Conservation (phyloP, 1,140 invertebrate genomes). For the Tetragnatha versicolor region DNA sequence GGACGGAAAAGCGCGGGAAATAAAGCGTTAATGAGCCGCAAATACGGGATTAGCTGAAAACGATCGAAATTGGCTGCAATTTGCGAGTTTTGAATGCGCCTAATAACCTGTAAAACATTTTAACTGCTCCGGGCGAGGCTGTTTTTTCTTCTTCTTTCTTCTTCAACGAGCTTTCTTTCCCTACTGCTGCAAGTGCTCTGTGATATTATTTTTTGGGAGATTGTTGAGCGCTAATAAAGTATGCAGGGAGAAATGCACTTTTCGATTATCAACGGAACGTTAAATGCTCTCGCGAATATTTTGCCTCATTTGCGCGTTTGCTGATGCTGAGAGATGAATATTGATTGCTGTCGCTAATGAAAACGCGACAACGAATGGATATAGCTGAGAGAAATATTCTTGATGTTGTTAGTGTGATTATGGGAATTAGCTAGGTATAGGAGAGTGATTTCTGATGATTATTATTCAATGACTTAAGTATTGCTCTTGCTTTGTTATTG, state of each 20-base stretch:
- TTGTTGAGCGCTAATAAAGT: background rate
- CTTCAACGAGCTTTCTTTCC: background rate
- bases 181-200: background rate
- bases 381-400: no score
- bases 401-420: no score
- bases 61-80: constrained; percentile 7
- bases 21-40: constrained; percentile 8
- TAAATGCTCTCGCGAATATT: background rate
- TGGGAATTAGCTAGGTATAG: no score
- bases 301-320: no score
- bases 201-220: background rate
- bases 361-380: no score
- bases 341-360: no score
- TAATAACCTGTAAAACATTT: background rate
- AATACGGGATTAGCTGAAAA: constrained; percentile 10
- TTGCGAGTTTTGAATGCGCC: constrained; percentile 1
- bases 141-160: background rate
- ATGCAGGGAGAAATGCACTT: background rate
- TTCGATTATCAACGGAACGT: background rate
- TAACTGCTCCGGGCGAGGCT: background rate
- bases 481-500: no score
- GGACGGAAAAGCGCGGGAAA: background rate
- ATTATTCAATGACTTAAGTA: no score
- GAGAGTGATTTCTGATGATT: no score
- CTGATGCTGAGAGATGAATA: no score